phyloP scores from a whole-genome alignment of 2,113 vertebrate species.

The Varanus salvator region DNA sequence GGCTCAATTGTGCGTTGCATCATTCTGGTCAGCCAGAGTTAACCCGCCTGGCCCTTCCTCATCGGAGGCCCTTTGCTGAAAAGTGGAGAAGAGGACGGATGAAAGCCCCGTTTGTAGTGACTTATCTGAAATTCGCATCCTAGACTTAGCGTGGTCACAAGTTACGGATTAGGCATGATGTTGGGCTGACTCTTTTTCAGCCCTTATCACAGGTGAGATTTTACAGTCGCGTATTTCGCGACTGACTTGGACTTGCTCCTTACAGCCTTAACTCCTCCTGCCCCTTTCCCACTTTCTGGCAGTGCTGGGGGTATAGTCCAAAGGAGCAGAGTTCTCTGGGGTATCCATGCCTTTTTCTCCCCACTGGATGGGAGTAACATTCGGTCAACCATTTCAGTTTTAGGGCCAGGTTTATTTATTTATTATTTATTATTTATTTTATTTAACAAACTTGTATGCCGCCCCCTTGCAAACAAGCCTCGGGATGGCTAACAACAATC shows the following conservation, averaged over 20 bases:
- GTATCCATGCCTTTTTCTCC: background rate
- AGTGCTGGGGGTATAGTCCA: background rate
- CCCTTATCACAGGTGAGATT: background rate
- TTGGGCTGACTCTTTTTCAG: background rate
- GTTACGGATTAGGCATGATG: conserved; percentile 2
- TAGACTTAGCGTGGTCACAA: background rate
- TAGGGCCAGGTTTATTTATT: background rate
- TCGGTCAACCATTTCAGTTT: background rate
- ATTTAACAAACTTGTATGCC: too few relatives aligned
- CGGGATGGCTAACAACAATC: too few relatives aligned
- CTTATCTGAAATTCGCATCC: conserved; percentile 7
- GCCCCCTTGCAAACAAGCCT: too few relatives aligned
- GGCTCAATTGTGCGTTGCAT: conserved; percentile 34
- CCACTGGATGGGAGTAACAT: background rate
- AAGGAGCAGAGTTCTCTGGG: background rate
- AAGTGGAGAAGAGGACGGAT: background rate
- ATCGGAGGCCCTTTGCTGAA: background rate
- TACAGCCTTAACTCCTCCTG: background rate
- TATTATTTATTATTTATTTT: too few relatives aligned
- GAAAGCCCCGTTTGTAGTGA: conserved; percentile 8
- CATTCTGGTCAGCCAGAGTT: conserved; percentile 15
- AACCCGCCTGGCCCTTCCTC: conserved; percentile 22
- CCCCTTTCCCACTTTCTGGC: background rate
- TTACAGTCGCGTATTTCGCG: background rate
- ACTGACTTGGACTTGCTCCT: background rate